Conservation (phyloP, 2,888 invertebrate species). For the Ochropacha duplaris region DNA sequence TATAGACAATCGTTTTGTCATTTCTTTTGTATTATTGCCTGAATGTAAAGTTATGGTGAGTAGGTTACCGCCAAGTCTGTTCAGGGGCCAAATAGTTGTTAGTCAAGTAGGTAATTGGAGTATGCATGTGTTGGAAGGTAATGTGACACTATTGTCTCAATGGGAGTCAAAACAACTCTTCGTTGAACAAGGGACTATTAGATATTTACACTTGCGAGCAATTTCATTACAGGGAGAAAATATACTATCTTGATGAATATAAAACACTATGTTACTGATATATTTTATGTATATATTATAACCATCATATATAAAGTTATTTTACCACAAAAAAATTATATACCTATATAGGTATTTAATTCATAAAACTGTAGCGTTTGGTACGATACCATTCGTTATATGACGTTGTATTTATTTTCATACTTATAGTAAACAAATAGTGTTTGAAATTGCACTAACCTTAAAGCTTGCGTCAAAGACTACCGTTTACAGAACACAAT, state of each 20-base stretch:
- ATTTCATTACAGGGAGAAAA: neutral
- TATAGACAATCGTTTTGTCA: too few relatives aligned
- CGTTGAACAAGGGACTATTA: constrained; percentile 15
- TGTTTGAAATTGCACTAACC: neutral
- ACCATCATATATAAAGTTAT: too few relatives aligned
- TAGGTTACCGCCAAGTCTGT: neutral
- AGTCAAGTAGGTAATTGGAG: constrained; percentile 13
- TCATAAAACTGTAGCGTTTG: neutral
- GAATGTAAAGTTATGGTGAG: neutral
- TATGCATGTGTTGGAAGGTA: constrained; percentile 10
- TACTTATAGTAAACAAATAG: neutral
- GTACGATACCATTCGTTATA: too few relatives aligned
- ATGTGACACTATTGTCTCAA: constrained; percentile 23
- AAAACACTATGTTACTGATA: too few relatives aligned
- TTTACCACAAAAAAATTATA: too few relatives aligned
- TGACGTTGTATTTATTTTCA: neutral
- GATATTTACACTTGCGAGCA: neutral
- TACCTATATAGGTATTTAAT: too few relatives aligned
- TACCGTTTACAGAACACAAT: neutral
- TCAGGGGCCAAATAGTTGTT: constrained; percentile 22
- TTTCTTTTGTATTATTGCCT: neutral
- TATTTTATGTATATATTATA: too few relatives aligned
- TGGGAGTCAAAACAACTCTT: constrained; percentile 20
- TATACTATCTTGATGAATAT: too few relatives aligned
- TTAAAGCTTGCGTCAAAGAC: neutral